phyloP scores from a whole-genome alignment of 2,888 invertebrate genomes.

The Volucella bombylans region DNA sequence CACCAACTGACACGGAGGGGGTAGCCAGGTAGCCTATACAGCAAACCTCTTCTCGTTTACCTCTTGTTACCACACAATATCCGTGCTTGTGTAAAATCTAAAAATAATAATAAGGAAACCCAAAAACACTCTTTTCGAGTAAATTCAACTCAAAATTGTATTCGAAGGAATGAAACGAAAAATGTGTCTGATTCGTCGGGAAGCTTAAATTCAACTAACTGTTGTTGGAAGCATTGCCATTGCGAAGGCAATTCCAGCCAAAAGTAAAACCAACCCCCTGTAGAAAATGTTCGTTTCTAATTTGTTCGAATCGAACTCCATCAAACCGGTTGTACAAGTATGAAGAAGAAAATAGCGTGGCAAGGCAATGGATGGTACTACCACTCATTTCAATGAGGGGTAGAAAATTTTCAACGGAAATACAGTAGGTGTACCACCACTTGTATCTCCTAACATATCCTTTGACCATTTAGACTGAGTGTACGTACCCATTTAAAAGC shows the following conservation, averaged over 20 bases:
- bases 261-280: conserved; percentile 40
- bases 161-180: conserved; percentile 62
- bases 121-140: conserved; percentile 32
- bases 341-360: conserved; percentile 9
- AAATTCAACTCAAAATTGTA: conserved; percentile 51
- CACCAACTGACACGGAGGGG: conserved; percentile 4
- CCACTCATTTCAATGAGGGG: background rate
- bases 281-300: conserved; percentile 34
- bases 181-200: conserved; percentile 61
- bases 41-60: conserved; percentile 26
- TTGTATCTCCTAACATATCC: conserved; percentile 13
- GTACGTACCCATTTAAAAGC: conserved; percentile 4
- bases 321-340: conserved; percentile 27
- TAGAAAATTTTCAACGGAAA: background rate
- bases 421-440: conserved; percentile 5
- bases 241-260: conserved; percentile 7
- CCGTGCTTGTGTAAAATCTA: background rate
- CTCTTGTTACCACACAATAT: conserved; percentile 28
- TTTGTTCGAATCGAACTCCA: conserved; percentile 62
- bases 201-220: conserved; percentile 74
- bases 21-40: background rate
- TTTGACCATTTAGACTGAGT: conserved; percentile 39
- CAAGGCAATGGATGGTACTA: background rate
- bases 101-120: no score
- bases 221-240: conserved; percentile 57